Conservation (phyloP, 2,797 vertebrate genomes). For the Melopsittacus undulatus region DNA sequence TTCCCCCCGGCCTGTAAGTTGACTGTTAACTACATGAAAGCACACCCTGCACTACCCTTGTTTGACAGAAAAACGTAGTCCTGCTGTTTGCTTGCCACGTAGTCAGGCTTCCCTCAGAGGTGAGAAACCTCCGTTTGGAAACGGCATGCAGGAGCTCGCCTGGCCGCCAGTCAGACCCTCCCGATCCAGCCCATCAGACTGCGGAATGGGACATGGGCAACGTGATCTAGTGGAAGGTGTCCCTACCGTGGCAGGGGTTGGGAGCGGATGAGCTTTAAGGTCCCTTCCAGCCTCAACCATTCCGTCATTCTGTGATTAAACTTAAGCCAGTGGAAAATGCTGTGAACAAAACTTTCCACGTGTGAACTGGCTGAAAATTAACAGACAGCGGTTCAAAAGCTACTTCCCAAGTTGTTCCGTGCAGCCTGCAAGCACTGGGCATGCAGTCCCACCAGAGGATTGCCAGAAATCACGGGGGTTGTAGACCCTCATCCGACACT, state of each 20-base stretch:
- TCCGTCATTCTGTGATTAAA: neutral
- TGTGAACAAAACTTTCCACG: fast-evolving
- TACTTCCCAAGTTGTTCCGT: fast-evolving
- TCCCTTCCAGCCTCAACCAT: neutral
- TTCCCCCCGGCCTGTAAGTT: too few relatives aligned
- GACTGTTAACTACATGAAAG: fast-evolving
- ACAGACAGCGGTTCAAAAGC: fast-evolving
- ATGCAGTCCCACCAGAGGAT: fast-evolving
- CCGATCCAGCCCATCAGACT: fast-evolving
- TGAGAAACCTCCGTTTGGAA: neutral
- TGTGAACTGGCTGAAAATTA: neutral
- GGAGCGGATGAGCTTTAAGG: neutral
- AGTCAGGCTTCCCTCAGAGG: neutral
- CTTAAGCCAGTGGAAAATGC: neutral
- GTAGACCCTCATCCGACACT: neutral
- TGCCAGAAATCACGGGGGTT: fast-evolving
- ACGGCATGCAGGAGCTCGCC: neutral
- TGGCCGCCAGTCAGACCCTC: too few relatives aligned
- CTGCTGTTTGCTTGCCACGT: neutral
- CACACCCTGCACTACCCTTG: fast-evolving
- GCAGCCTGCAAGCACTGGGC: too few relatives aligned
- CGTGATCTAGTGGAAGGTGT: neutral
- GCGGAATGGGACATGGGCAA: fast-evolving
- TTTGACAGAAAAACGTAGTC: neutral
- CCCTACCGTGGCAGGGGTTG: neutral